These are phyloP conservation scores for Harpalus rubripes DNA, from an alignment of 2,888 invertebrate genomes.

Conservation along the genomic window DNA sequence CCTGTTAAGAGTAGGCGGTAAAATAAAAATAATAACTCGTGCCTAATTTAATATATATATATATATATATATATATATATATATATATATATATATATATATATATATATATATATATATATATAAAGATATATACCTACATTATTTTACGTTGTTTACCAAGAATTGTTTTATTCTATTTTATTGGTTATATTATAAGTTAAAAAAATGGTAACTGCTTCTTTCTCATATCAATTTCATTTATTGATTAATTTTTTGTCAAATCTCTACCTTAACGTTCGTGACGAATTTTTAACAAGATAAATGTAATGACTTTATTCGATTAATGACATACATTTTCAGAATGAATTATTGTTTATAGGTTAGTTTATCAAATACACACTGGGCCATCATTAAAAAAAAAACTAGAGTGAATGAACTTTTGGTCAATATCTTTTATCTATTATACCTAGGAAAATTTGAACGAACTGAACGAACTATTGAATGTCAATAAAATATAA, in stretches of 20 bases:
- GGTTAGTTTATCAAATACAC: constrained; percentile 23
- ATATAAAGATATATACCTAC: too few species aligned
- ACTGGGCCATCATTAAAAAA: neutral
- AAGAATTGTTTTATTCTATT: neutral
- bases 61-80: too few species aligned
- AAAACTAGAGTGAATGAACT: neutral
- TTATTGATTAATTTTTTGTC: constrained; percentile 55
- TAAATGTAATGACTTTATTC: constrained; percentile 55
- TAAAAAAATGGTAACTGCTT: neutral
- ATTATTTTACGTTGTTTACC: too few species aligned
- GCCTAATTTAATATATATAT: too few species aligned
- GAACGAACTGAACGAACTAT: neutral
- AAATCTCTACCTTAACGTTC: constrained; percentile 9
- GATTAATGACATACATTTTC: constrained; percentile 17
- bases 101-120: too few species aligned
- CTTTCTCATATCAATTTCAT: constrained; percentile 17
- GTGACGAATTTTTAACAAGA: constrained; percentile 58
- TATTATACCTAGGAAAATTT: neutral
- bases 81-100: too few species aligned
- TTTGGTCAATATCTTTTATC: neutral
- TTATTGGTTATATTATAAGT: neutral
- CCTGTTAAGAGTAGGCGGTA: too few species aligned
- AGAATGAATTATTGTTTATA: constrained; percentile 25
- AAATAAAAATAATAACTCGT: too few species aligned
- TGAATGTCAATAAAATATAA: neutral